Evolutionary conservation across 2,113 vertebrate genomes (phyloP).

Genomic region (Silurus glanis): DNA sequence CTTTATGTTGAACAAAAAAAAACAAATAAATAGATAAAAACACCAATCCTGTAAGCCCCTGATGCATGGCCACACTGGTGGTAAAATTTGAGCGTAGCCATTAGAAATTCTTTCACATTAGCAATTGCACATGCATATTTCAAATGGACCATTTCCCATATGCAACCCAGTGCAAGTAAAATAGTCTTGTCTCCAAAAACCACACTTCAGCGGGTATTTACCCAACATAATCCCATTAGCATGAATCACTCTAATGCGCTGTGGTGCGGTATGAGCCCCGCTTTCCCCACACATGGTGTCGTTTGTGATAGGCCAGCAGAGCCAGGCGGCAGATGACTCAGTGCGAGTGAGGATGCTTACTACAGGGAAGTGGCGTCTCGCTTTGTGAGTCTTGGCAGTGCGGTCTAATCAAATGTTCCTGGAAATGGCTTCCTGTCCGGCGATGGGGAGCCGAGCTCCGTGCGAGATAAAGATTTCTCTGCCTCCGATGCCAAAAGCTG

Average conservation of each 20-base stretch:
- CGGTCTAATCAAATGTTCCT: conserved; percentile 57
- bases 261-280: conserved; percentile 18
- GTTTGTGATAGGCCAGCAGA: conserved; percentile 19
- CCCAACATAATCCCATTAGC: conserved; percentile 38
- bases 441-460: conserved; percentile 42
- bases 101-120: conserved; percentile 21
- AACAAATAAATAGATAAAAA: not conserved
- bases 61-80: not conserved
- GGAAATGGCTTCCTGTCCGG: conserved; percentile 55
- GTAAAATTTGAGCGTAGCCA: conserved; percentile 21
- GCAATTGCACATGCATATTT: conserved; percentile 34
- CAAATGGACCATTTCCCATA: conserved; percentile 41
- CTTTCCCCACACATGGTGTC: conserved; percentile 19
- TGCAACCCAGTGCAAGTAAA: conserved; percentile 42
- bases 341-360: conserved; percentile 45
- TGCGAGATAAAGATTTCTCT: conserved; percentile 52
- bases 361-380: conserved; percentile 48
- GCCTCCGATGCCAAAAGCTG: conserved; percentile 45
- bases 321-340: conserved; percentile 42
- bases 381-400: conserved; percentile 55
- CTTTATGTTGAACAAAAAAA: not conserved
- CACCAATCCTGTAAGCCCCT: not conserved
- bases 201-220: conserved; percentile 36
- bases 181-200: conserved; percentile 47
- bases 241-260: conserved; percentile 52